Base-by-base conservation (phyloP, 2,888 invertebrate genomes). In the Troglohyphantes excavatus region DNA sequence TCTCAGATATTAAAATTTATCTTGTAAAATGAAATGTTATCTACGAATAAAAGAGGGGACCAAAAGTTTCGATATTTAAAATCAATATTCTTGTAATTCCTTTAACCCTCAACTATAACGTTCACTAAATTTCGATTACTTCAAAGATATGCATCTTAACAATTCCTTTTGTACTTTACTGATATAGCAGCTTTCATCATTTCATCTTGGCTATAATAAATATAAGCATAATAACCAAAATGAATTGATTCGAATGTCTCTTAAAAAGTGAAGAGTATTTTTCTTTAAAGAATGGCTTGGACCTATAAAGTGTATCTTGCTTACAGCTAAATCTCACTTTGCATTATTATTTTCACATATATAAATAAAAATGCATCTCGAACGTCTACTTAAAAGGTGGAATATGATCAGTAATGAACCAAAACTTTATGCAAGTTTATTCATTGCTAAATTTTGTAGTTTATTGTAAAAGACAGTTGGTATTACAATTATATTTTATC, bases 11-110 rank as follows among this genome's bases (percentile, higher is more conserved):
- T n/a, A 53, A 53, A 53, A 53, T 53, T n/a, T 53, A 53, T 53
- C 13, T 17, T 17, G n/a, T 53, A 5, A 5, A 33, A 53, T 53
- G 53, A 53, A 65, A 27, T 11, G 13, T n/a, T n/a, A n/a, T n/a
- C n/a, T n/a, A n/a, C 13, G 7, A 68, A 68, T 33, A 17, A 19
- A 68, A 68, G 68, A 68, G 68, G 68, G 68, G 68, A 68, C 68
- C 68, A 68, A 68, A 68, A 68, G 33, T 65, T 65, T 53, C 13
- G n/a, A n/a, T n/a, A 53, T 53, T 53, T n/a, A 53, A 53, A 53
- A 33, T 33, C 9, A 9, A 9, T 9, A 33, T 53, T 53, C n/a
- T 13, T 53, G n/a, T 53, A 11, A 53, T 53, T n/a, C 53, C 53
- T 13, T 53, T 13, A 39, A 39, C 39, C 39, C 39, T 39, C 39